A percentile compares a stretch with the other conserved stretches of the same genome.
Evolutionary conservation across 2,888 invertebrate genomes (phyloP).

Genomic region (Microdon myrmicae): DNA sequence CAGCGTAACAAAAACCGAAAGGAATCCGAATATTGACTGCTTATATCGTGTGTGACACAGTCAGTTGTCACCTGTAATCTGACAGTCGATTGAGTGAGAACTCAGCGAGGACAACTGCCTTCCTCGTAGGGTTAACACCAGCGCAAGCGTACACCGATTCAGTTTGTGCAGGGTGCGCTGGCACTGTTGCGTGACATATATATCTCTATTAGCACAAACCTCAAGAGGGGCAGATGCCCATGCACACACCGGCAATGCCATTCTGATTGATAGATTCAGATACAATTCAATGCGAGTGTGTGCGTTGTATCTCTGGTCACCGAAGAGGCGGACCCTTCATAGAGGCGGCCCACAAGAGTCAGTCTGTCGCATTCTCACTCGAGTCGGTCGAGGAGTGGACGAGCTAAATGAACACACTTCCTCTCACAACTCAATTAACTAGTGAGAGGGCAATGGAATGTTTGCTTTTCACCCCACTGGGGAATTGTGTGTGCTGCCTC

Average conservation of each 20-base stretch:
- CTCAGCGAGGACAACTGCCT: slow-evolving; percentile 56
- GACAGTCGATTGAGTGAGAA: slow-evolving; percentile 61
- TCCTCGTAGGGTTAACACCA: slow-evolving; percentile 14
- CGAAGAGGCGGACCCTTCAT: slow-evolving; percentile 6
- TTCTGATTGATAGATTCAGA: slow-evolving; percentile 29
- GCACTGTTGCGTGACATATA: slow-evolving; percentile 33
- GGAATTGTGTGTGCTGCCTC: not conserved
- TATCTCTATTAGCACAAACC: slow-evolving; percentile 44
- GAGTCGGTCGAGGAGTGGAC: not conserved
- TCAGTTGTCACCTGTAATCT: slow-evolving; percentile 67
- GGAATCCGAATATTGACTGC: slow-evolving; percentile 42
- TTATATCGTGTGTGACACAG: slow-evolving; percentile 61
- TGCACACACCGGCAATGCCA: slow-evolving; percentile 4
- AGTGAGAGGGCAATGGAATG: slow-evolving; percentile 22
- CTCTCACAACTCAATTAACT: slow-evolving; percentile 50
- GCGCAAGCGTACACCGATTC: slow-evolving; percentile 42
- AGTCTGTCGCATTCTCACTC: slow-evolving; percentile 19
- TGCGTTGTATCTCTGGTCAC: not conserved
- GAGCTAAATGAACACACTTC: slow-evolving; percentile 38
- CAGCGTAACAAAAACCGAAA: slow-evolving; percentile 27
- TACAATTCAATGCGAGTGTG: too few relatives aligned
- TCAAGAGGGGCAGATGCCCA: slow-evolving; percentile 22
- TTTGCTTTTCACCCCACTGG: slow-evolving; percentile 13
- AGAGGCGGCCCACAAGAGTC: not conserved
- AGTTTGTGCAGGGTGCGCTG: slow-evolving; percentile 10